Evolutionary conservation across 2,113 vertebrate genomes (phyloP).

Genomic region (Microcebus jonahi): DNA sequence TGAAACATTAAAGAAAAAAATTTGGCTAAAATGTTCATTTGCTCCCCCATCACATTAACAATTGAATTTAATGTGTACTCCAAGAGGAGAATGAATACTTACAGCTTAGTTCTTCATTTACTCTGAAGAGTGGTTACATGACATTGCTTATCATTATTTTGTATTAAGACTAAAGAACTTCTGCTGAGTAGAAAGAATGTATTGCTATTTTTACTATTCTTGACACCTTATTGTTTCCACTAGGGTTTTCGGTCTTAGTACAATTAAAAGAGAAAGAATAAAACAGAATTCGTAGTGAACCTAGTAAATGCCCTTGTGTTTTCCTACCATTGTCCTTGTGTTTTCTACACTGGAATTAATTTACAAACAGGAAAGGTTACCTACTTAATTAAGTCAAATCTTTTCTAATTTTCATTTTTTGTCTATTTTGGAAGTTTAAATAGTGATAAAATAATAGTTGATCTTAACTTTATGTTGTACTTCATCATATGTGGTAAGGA

Average conservation of each 20-base stretch:
- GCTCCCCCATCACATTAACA: not conserved
- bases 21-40: not conserved
- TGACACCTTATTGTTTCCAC: conserved; percentile 4
- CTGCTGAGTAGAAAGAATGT: not conserved
- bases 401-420: conserved; percentile 39
- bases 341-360: conserved; percentile 32
- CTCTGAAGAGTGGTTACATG: not conserved
- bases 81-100: conserved; percentile 27
- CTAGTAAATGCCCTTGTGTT: not conserved
- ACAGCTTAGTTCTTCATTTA: conserved; percentile 1
- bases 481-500: not conserved
- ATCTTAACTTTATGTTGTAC: not conserved
- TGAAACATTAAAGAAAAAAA: conserved; percentile 13
- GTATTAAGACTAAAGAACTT: conserved; percentile 26
- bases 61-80: not conserved
- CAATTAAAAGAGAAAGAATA: conserved; percentile 15
- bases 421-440: conserved; percentile 28
- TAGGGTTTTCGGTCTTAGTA: conserved; percentile 19
- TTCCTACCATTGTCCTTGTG: not conserved
- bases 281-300: not conserved
- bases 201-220: conserved; percentile 39
- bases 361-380: not conserved
- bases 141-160: not conserved
- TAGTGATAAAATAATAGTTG: not conserved
- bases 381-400: not conserved